Evolutionary conservation across 2,797 vertebrate species (phyloP).

Genomic region (Tokudaia tokunoshimensis): DNA sequence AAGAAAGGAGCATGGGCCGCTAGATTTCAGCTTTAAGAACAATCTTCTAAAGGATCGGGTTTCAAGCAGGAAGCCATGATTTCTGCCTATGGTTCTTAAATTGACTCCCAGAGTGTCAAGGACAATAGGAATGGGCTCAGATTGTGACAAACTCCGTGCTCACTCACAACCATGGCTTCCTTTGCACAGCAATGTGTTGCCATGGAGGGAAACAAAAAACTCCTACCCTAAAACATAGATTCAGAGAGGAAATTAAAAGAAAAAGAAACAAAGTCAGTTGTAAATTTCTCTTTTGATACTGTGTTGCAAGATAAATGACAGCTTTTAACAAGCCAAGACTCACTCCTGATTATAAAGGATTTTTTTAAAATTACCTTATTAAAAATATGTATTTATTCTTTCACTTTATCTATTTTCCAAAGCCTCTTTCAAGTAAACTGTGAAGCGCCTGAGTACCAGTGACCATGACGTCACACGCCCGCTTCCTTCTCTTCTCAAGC

Average conservation of each 20-base stretch:
- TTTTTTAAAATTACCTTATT: slow-evolving; percentile 75
- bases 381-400: slow-evolving; percentile 80
- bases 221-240: slow-evolving; percentile 58
- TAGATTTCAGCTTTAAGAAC: slow-evolving; percentile 70
- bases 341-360: slow-evolving; percentile 74
- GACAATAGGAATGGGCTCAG: slow-evolving; percentile 2
- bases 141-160: not conserved
- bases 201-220: not conserved
- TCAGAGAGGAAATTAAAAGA: slow-evolving; percentile 31
- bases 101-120: not conserved
- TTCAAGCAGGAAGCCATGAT: slow-evolving; percentile 57
- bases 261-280: not conserved
- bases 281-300: slow-evolving; percentile 63
- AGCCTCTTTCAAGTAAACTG: slow-evolving; percentile 78
- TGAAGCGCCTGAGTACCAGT: slow-evolving; percentile 57
- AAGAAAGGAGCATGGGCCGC: slow-evolving; percentile 49
- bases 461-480: slow-evolving; percentile 64
- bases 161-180: not conserved
- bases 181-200: not conserved
- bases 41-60: slow-evolving; percentile 24
- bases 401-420: slow-evolving; percentile 59
- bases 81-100: slow-evolving; percentile 64
- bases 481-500: not conserved
- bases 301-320: slow-evolving; percentile 62
- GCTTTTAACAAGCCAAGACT: slow-evolving; percentile 63